These are phyloP conservation scores for Drosophila demipolita DNA, from an alignment of 2,888 invertebrate genomes.

Conservation along the genomic window DNA sequence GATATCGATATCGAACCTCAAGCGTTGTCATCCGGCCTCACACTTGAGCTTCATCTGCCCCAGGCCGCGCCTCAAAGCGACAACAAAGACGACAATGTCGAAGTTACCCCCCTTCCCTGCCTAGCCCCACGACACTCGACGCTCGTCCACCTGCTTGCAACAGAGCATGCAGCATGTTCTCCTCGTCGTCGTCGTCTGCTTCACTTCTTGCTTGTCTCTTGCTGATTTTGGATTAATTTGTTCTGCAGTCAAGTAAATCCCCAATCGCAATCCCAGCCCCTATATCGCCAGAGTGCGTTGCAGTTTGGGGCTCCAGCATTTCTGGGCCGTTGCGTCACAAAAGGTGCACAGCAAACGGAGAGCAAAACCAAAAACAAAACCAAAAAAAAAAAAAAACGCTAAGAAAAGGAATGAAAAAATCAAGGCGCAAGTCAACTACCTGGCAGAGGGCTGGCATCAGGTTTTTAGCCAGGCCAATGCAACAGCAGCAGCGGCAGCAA, in stretches of 20 bases:
- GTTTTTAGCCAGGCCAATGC: constrained; percentile 45
- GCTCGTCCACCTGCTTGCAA: constrained; percentile 4
- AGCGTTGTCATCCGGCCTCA: constrained; percentile 66
- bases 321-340: constrained; percentile 72
- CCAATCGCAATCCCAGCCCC: constrained; percentile 59
- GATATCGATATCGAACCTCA: constrained; percentile 71
- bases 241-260: constrained; percentile 77
- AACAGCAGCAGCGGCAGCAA: constrained; percentile 39
- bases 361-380: constrained; percentile 21
- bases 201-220: constrained; percentile 70
- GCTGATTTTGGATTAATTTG: constrained; percentile 84
- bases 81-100: constrained; percentile 45
- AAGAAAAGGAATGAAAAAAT: constrained; percentile 8
- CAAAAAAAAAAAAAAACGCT: constrained; percentile 28
- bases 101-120: background rate
- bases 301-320: constrained; percentile 44
- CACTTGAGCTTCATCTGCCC: constrained; percentile 60
- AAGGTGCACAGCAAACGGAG: constrained; percentile 40
- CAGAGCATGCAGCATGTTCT: constrained; percentile 45
- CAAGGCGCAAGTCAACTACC: constrained; percentile 69
- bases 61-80: constrained; percentile 64
- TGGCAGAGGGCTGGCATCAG: constrained; percentile 65
- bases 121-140: background rate
- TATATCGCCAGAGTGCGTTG: constrained; percentile 43
- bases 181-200: constrained; percentile 33